Evolutionary conservation across 2,113 vertebrate species (phyloP), one percentile per base, ranked within the genome.

Genomic region (Cynoglossus semilaevis): DNA sequence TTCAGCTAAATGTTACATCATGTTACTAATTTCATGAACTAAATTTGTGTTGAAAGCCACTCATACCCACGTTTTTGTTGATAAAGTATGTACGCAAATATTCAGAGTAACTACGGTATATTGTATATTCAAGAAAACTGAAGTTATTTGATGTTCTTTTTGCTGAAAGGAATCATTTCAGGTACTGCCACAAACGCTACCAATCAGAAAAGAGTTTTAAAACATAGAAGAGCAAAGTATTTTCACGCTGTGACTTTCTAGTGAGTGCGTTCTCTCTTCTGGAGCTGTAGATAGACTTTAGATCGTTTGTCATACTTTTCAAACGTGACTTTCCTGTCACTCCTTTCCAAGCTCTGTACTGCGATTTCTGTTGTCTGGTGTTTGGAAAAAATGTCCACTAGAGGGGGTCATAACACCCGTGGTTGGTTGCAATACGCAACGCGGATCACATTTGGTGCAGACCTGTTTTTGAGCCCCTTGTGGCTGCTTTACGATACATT

Each of bases 321-420:
- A 29, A n/a, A 29, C 22, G 22, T 29, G 22, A 6, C n/a, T 29
- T 29, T 29, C 22, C 22, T 29, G 22, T 29, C 22, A 29, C 3
- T 29, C 22, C 42, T 5, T 49, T 63, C 59, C 59, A 58, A 69
- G 80, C 77, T 77, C 57, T 63, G 51, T 59, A 74, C 80, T 83
- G 85, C 81, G 76, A 62, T 64, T 64, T 13, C 34, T 55, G 59
- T 29, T 53, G 50, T 35, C 54, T 41, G 59, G 50, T 69, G 60
- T 59, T 43, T 2, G 22, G 22, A 29, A 4, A 41, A 35, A 43
- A 22, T 7, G 10, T 34, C 84, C 87, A 82, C 83, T 59, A 88
- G 87, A 86, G 79, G 17, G 83, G 17, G 84, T 76, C 53, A 65
- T n/a, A 77, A 67, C 67, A 67, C 67, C 44, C 54, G 58, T 48